Base-by-base conservation (phyloP, 2,888 invertebrate species). In the Euzetes globulus region DNA sequence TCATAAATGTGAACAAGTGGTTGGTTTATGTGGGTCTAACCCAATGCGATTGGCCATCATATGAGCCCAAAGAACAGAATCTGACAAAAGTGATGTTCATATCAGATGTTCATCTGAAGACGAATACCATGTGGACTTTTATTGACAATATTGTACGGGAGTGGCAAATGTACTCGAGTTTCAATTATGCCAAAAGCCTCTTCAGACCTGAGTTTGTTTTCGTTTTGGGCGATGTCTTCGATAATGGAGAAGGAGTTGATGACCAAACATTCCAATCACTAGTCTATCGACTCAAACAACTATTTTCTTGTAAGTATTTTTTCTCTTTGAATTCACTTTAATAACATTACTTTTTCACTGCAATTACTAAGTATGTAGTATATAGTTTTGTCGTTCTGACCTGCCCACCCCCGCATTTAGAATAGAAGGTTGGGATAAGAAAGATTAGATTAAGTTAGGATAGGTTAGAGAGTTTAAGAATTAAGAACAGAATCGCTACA, bases 201-300 rank as follows among this genome's bases (percentile, higher is more conserved):
- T 63, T 63, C 17, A 29, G 5, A 15, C 63, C 63, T 1, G 15
- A 63, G 25, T 5, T 29, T 1, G 4, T 63, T 4, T 29, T 63
- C 33, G 17, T 63, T 29, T 63, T 63, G 63, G 63, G 63, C 17
- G 63, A 63, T 63, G 22, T 63, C 17, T 63, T 63, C 29, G 63
- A 63, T n/a, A 22, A 58, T 1, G 58, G 58, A 3, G 58, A 13
- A 27, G 4, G n/a, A 25, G 58, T 27, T 22, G n/a, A 58, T 58
- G 58, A 58, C 22, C 19, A 22, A 22, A n/a, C 9, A 4, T 58
- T 58, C 25, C 9, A 9, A 19, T 11, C 19, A 25, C 13, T 9
- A 3, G 58, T 58, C 58, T 13, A 58, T 27, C 3, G 58, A 22
- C n/a, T 58, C n/a, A 11, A 22, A 22, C 9, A 58, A 58, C 25